Evolutionary conservation across 2,888 invertebrate species (phyloP), one percentile per base, ranked within the genome.

Genomic region (Lysandra bellargus): DNA sequence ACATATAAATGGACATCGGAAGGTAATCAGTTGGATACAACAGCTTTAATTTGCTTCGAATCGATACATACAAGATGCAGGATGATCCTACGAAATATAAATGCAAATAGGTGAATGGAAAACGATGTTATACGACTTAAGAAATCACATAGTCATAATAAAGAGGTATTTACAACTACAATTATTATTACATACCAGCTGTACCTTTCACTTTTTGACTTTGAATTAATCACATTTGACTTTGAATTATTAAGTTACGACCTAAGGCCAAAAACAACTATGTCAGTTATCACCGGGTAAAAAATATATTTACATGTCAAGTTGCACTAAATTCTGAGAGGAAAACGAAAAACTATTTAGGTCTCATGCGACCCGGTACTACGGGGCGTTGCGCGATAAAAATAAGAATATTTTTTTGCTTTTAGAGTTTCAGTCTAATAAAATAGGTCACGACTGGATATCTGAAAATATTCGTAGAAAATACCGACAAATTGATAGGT

Each of bases 1-100:
- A 92, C 94, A 94, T 94, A 94, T 92, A 93, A 94, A 94, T 94
- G 93, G 92, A 90, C 90, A 88, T 87, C 88, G 89, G 90, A 88
- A 90, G 90, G 90, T 92, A 93, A 93, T 92, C 91, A 90, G 86
- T 90, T 90, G 91, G 91, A 92, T 91, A 92, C 93, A 93, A 92
- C 92, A 90, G 91, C 90, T 90, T 92, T 92, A 92, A 93, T 93
- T 94, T 92, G 91, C 90, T 85, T 87, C 87, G 83, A 85, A 86
- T 85, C 84, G 90, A 90, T 91, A 89, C 91, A 89, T 87, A 89
- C 89, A 86, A 90, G 90, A 90, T 89, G 87, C 88, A 89, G 74
- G 12, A 73, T 30, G 37, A 73, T 73, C 17, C 64, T 64, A 30
- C 30, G 12, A 64, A 64, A 64, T 64, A 64, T 64, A 23, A 64